These are phyloP conservation scores for Littorina saxatilis DNA, from an alignment of 1,140 invertebrate species.

Conservation along the genomic window DNA sequence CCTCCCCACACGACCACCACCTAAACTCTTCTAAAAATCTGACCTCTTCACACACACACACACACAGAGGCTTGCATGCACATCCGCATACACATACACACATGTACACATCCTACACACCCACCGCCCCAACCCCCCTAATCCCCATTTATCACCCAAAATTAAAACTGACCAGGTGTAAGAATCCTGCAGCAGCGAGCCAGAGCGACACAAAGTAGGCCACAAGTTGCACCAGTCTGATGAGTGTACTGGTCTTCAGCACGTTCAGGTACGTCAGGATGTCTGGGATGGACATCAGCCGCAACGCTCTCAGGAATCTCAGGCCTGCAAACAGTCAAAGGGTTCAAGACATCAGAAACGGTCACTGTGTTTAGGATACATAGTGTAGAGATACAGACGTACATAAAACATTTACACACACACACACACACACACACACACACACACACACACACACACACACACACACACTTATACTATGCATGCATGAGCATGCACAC, in stretches of 20 bases:
- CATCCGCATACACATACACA: not conserved
- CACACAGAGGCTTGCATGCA: no score
- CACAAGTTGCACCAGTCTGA: slow-evolving; percentile 72
- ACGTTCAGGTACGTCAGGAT: slow-evolving; percentile 76
- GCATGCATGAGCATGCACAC: no score
- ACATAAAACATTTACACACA: not conserved
- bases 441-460: slow-evolving; percentile 9
- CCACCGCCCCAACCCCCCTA: not conserved
- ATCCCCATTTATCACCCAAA: not conserved
- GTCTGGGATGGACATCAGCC: slow-evolving; percentile 90
- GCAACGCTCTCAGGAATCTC: slow-evolving; percentile 98
- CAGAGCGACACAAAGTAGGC: slow-evolving; percentile 73
- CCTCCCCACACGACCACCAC: no score
- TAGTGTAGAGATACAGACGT: not conserved
- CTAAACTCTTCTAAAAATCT: no score
- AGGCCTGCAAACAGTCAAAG: slow-evolving; percentile 83
- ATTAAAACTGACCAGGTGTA: slow-evolving; percentile 74
- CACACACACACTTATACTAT: no score
- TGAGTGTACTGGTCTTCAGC: slow-evolving; percentile 74
- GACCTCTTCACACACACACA: no score
- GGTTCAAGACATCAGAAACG: no score
- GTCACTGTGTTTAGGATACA: not conserved
- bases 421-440: not conserved
- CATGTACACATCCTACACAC: not conserved
- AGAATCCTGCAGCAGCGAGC: slow-evolving; percentile 74